Conservation (phyloP, 2,888 invertebrate species). For the Stenolophus ochropezus region DNA sequence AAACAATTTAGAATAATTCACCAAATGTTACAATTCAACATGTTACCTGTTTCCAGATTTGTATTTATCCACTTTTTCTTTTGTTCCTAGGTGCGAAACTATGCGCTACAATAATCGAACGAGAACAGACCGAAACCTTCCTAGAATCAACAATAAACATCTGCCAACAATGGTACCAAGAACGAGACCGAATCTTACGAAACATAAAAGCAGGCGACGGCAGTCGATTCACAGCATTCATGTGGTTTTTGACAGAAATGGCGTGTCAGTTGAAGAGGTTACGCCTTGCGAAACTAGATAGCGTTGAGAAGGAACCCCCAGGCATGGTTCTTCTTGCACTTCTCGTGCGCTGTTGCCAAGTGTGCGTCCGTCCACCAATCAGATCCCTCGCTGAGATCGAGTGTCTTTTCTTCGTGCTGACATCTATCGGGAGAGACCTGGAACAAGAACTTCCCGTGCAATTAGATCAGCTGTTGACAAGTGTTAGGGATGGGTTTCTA, state of each 20-base stretch:
- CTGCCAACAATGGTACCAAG: conserved; percentile 93
- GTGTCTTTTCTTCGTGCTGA: conserved; percentile 91
- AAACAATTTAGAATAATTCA: no score
- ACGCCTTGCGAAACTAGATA: conserved; percentile 75
- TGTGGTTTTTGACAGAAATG: conserved; percentile 93
- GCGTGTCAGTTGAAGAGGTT: conserved; percentile 89
- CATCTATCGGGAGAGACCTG: conserved; percentile 91
- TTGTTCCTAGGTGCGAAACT: conserved; percentile 90
- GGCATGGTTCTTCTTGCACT: conserved; percentile 87
- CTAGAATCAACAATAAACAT: conserved; percentile 91
- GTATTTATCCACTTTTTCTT: no score
- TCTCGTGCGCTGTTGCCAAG: conserved; percentile 92
- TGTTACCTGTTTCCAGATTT: no score
- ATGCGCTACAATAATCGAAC: conserved; percentile 90
- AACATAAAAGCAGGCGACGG: conserved; percentile 78
- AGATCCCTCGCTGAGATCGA: conserved; percentile 90
- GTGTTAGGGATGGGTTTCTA: conserved; percentile 90
- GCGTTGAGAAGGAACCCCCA: conserved; percentile 78
- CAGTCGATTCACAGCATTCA: conserved; percentile 86
- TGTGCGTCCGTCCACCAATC: conserved; percentile 88
- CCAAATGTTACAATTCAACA: no score
- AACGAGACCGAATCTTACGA: conserved; percentile 81
- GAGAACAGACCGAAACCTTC: conserved; percentile 91
- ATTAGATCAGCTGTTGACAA: conserved; percentile 85
- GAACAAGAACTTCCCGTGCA: conserved; percentile 88